phyloP scores from a whole-genome alignment of 2,888 invertebrate species.

The Euzophera pinguis region DNA sequence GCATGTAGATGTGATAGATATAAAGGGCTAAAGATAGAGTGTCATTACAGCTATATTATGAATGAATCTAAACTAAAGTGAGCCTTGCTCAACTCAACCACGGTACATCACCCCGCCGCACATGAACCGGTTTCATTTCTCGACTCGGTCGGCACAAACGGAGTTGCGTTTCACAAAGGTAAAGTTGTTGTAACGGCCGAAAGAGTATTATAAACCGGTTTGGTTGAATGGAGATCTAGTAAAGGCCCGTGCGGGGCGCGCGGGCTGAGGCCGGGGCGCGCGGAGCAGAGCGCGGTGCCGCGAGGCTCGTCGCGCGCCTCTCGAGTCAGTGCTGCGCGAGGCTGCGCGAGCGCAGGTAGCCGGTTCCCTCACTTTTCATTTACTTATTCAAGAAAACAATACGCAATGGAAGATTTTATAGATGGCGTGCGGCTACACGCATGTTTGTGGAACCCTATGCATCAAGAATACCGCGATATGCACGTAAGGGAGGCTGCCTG shows the following conservation, averaged over 20 bases:
- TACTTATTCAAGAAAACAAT: not conserved
- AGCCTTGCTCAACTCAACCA: too few species aligned
- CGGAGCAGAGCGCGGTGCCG: constrained; percentile 37
- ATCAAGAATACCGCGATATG: constrained; percentile 61
- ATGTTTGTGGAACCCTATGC: constrained; percentile 66
- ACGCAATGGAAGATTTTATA: constrained; percentile 60
- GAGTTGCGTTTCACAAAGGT: constrained; percentile 23
- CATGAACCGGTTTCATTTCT: constrained; percentile 2
- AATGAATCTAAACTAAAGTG: too few species aligned
- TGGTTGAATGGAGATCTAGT: constrained; percentile 41
- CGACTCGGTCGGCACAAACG: not conserved
- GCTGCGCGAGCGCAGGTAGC: constrained; percentile 5
- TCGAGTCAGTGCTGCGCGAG: constrained; percentile 12
- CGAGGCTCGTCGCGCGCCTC: constrained; percentile 33
- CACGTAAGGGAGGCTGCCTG: constrained; percentile 61
- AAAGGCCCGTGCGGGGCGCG: constrained; percentile 29
- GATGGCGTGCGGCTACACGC: constrained; percentile 59
- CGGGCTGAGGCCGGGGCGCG: constrained; percentile 14
- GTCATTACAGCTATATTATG: too few species aligned
- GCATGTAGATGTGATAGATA: too few species aligned
- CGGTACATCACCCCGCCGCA: too few species aligned
- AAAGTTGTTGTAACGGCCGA: too few species aligned
- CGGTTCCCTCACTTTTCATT: not conserved
- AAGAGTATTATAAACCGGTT: constrained; percentile 58
- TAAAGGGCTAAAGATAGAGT: too few species aligned